A percentile compares a stretch with the other conserved stretches of the same genome.
Conservation (phyloP, 2,888 invertebrate species). For the Microctonus aethiopoides region DNA sequence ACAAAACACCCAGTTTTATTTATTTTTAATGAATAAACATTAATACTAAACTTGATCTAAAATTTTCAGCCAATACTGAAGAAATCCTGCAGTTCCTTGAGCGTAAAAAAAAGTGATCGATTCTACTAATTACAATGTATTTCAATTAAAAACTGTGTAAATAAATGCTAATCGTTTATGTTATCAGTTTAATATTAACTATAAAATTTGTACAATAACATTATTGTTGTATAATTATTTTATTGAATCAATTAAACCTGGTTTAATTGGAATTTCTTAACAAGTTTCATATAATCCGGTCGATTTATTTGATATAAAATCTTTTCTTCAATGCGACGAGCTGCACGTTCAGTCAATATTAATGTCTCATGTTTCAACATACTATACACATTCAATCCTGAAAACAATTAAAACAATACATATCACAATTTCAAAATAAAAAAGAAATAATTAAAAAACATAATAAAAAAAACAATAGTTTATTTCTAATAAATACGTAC, state of each 20-base stretch:
- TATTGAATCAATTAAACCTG: slow-evolving; percentile 67
- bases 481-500: slow-evolving; percentile 59
- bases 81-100: slow-evolving; percentile 47
- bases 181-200: background rate
- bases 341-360: slow-evolving; percentile 85
- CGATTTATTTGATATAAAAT: slow-evolving; percentile 78
- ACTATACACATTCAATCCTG: slow-evolving; percentile 90
- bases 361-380: slow-evolving; percentile 97
- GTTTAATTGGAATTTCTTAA: slow-evolving; percentile 72
- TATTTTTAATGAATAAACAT: background rate
- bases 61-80: slow-evolving; percentile 52
- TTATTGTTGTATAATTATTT: background rate
- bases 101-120: slow-evolving; percentile 51
- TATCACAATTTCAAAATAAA: no score
- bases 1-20: no score
- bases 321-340: slow-evolving; percentile 85
- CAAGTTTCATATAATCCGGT: slow-evolving; percentile 67
- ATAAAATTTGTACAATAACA: background rate
- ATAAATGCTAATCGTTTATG: background rate
- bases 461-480: no score
- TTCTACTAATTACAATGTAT: slow-evolving; percentile 11
- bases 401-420: no score
- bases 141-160: background rate
- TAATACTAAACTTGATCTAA: slow-evolving; percentile 6
- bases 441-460: slow-evolving; percentile 22